These are phyloP conservation scores for Callyntrura guangdongensis DNA, from an alignment of 2,888 invertebrate species.

Conservation along the genomic window DNA sequence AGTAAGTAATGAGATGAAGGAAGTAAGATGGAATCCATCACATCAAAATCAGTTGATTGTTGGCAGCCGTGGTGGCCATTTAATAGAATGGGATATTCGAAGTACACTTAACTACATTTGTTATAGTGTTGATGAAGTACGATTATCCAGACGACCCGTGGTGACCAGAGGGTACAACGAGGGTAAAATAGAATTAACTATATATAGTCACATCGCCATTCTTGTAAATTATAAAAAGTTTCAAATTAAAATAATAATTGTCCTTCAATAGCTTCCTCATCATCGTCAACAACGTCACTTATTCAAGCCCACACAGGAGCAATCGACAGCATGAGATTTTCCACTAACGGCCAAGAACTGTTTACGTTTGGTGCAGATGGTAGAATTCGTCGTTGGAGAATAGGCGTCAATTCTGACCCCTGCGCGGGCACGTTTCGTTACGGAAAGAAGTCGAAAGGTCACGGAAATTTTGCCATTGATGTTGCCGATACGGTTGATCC, in stretches of 20 bases:
- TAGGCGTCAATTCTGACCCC: conserved; percentile 65
- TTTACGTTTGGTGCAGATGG: conserved; percentile 75
- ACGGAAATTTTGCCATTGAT: conserved; percentile 76
- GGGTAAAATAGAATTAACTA: neutral
- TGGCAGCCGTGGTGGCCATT: conserved; percentile 73
- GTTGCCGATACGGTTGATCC: conserved; percentile 71
- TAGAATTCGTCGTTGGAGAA: conserved; percentile 73
- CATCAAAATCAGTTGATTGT: conserved; percentile 75
- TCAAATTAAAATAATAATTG: too few species aligned
- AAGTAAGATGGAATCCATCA: conserved; percentile 77
- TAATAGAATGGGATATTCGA: conserved; percentile 80
- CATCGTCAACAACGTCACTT: conserved; percentile 13
- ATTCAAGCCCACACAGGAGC: conserved; percentile 76
- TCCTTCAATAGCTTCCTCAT: too few species aligned
- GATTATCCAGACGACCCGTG: conserved; percentile 62
- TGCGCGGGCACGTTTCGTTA: conserved; percentile 67
- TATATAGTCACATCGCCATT: neutral
- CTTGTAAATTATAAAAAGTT: too few species aligned
- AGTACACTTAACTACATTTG: conserved; percentile 73
- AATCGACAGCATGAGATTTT: conserved; percentile 69
- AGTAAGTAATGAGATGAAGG: conserved; percentile 57
- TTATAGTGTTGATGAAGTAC: conserved; percentile 67
- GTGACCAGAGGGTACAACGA: conserved; percentile 36
- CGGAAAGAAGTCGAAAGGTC: conserved; percentile 70
- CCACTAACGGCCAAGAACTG: conserved; percentile 73